phyloP scores from a whole-genome alignment of 2,888 invertebrate species.

The Leptothorax acervorum region DNA sequence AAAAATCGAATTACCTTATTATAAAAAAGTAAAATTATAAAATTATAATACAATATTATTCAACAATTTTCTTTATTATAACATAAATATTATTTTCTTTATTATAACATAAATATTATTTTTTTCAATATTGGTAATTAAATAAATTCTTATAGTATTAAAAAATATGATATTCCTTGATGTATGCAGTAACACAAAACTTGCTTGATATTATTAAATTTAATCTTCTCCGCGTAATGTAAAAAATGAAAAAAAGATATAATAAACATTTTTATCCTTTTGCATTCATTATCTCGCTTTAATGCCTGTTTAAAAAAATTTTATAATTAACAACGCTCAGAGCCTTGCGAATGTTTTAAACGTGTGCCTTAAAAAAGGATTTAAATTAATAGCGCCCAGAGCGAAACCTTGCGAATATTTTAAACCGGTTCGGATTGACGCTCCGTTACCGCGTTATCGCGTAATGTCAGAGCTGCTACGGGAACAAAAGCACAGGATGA shows the following conservation, averaged over 20 bases:
- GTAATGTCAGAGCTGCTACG: conserved; percentile 14
- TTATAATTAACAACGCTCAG: background rate
- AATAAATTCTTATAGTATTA: background rate
- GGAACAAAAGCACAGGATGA: conserved; percentile 5
- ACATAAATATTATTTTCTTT: background rate
- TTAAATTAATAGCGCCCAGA: background rate
- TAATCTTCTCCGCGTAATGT: background rate
- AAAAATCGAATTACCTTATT: background rate
- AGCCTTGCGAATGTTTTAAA: background rate
- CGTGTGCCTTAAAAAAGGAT: background rate
- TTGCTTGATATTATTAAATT: background rate
- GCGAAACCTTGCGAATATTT: background rate
- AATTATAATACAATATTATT: background rate
- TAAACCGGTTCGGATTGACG: background rate
- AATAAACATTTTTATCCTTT: background rate
- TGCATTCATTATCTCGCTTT: background rate
- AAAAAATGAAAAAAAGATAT: background rate
- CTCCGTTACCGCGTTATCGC: background rate
- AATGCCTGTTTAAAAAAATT: background rate
- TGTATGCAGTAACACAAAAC: background rate
- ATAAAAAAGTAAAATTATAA: conserved; percentile 11
- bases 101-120: background rate
- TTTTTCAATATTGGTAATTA: background rate
- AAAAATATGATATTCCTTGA: background rate
- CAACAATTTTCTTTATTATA: background rate